Base-by-base conservation (phyloP, 1,140 invertebrate species). In the Drosophila kurseongensis region DNA sequence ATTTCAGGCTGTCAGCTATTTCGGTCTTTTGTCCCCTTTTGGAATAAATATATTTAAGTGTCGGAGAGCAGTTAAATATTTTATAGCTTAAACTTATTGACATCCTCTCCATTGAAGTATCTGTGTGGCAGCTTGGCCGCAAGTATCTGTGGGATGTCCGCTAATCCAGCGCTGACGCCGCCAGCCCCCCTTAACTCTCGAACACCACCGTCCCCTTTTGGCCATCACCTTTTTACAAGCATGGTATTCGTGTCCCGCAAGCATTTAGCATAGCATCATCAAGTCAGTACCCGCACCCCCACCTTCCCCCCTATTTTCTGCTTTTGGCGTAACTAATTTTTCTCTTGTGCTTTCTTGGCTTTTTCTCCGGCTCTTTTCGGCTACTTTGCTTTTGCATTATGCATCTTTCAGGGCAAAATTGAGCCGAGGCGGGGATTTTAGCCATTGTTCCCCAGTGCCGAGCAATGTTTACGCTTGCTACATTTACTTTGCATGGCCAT, bases 261-360 rank as follows among this genome's bases (percentile, higher is more conserved):
- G 73, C 84, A 89, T 89, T 89, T 89, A 80, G 83, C 79, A 80
- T 88, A 66, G 79, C 75, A 83, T 80, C 79, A 78, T 51, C 75
- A 66, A 68, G 68, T 63, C 75, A 48, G 48, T 54, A 23, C 29
- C 35, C 38, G 9, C 16, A 8, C 27, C 32, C 58, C 23, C 8
- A 27, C 48, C 18, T 32, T 36, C 38, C 51, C 40, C 56, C 55
- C 50, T 61, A 60, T 71, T 54, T 69, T 79, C 75, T 75, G 80
- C 84, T 89, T 80, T 89, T 89, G 84, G 84, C 85, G 84, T 59
- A 88, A 89, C 84, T 88, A 88, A 88, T 88, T 88, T 89, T 88
- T 68, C 83, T 86, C 83, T 60, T 68, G 79, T 78, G 82, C 57
- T 85, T 86, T 82, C 60, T 66, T 44, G n/a, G 42, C 45, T 52